Evolutionary conservation across 53 echinoderm and acorn worm species (phyloP).

Genomic region (Henricia sp.): DNA sequence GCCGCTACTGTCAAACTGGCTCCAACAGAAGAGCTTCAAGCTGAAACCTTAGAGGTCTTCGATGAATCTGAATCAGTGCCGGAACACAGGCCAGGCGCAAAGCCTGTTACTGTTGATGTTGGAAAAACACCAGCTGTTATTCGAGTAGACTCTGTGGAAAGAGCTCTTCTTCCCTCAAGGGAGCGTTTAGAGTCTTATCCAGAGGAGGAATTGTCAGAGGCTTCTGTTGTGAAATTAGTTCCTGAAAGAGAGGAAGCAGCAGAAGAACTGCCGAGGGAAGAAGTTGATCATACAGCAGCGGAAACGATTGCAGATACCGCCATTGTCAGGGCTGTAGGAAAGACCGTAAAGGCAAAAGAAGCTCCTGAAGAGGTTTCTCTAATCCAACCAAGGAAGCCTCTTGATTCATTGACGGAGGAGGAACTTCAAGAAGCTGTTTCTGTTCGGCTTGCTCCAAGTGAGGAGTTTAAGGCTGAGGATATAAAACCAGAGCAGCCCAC

Average conservation of each 20-base stretch:
- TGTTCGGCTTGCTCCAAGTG: slow-evolving; percentile 40
- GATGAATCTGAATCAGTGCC: slow-evolving; percentile 11
- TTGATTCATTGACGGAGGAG: slow-evolving; percentile 71
- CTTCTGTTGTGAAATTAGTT: slow-evolving; percentile 22
- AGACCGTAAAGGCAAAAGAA: slow-evolving; percentile 55
- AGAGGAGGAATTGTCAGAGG: slow-evolving; percentile 42
- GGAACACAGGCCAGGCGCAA: slow-evolving; percentile 2
- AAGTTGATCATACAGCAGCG: slow-evolving; percentile 16
- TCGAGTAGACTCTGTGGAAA: slow-evolving; percentile 27
- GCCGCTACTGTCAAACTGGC: slow-evolving; percentile 23
- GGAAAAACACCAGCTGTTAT: slow-evolving; percentile 35
- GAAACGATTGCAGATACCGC: slow-evolving; percentile 31
- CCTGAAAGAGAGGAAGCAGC: slow-evolving; percentile 46
- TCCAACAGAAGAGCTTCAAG: slow-evolving; percentile 18
- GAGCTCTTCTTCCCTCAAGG: slow-evolving; percentile 16
- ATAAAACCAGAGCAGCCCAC: slow-evolving; percentile 32
- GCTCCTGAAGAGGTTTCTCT: slow-evolving; percentile 62
- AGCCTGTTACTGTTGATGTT: slow-evolving; percentile 40
- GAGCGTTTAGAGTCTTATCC: slow-evolving; percentile 40
- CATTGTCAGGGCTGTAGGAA: slow-evolving; percentile 26
- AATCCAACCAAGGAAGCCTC: slow-evolving; percentile 61
- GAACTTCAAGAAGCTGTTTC: slow-evolving; percentile 71
- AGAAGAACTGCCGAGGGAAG: slow-evolving; percentile 20
- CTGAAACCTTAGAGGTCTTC: slow-evolving; percentile 19
- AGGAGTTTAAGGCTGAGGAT: slow-evolving; percentile 40